Evolutionary conservation across 2,113 vertebrate genomes (phyloP).

Genomic region (Leiothrix lutea): DNA sequence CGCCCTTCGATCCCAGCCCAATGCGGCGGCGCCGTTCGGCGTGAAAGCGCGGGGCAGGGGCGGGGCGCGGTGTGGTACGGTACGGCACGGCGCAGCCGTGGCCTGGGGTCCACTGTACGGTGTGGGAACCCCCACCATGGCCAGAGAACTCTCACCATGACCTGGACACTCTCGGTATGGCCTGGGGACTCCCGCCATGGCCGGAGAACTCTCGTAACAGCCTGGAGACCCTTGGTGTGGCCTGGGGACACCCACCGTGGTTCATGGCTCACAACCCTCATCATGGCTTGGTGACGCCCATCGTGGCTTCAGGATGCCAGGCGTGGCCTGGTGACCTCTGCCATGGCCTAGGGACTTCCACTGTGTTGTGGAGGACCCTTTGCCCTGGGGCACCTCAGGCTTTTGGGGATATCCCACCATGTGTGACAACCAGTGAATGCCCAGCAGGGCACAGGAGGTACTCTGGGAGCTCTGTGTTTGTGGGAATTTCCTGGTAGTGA

Average conservation of each 20-base stretch:
- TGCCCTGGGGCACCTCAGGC: not conserved
- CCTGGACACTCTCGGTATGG: not conserved
- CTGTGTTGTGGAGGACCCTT: not conserved
- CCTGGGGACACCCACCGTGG: not conserved
- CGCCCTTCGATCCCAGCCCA: not conserved
- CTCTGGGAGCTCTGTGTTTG: not conserved
- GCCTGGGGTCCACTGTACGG: not conserved
- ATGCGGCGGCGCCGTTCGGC: not conserved
- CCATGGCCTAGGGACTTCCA: not conserved
- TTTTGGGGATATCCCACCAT: fast-evolving
- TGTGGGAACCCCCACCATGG: no score
- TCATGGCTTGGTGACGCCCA: not conserved
- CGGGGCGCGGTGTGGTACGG: no score
- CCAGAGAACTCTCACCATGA: fast-evolving
- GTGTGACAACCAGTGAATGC: fast-evolving
- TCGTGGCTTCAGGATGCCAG: not conserved
- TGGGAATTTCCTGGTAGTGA: not conserved
- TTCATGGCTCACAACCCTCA: not conserved
- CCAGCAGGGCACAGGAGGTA: not conserved
- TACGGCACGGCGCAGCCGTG: fast-evolving
- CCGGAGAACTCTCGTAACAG: fast-evolving
- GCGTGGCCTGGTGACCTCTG: not conserved
- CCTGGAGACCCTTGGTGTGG: not conserved
- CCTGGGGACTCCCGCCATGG: no score
- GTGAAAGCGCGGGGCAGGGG: fast-evolving